A percentile compares a stretch with the other conserved stretches of the same genome.
These are phyloP conservation scores for Furnarius figulus DNA, from an alignment of 2,113 vertebrate genomes.

Conservation along the genomic window DNA sequence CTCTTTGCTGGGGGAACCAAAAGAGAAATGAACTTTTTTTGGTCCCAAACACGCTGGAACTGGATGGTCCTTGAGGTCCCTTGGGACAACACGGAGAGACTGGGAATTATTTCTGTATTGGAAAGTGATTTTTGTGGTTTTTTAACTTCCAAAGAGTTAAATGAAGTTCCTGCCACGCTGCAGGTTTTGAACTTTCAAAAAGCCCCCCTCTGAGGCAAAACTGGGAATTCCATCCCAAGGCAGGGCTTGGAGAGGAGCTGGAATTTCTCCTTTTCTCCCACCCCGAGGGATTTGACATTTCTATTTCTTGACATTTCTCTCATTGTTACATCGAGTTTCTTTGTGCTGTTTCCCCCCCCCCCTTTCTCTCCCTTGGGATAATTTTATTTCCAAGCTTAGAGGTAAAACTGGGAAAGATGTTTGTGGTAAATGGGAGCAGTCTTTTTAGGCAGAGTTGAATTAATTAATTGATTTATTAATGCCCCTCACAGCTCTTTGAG, in stretches of 20 bases:
- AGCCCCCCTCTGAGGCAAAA: no score
- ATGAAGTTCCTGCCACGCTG: no score
- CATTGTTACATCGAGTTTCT: conserved; percentile 44
- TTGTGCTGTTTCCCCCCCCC: conserved; percentile 2
- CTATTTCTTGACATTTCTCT: conserved; percentile 69
- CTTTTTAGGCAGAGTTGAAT: neutral
- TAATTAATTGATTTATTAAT: neutral
- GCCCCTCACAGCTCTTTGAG: neutral
- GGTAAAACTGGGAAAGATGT: conserved; percentile 36
- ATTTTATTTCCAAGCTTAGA: neutral
- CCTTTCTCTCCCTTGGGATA: neutral
- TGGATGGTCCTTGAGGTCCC: neutral
- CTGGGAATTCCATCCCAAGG: no score
- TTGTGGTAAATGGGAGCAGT: neutral
- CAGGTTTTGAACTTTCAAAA: no score
- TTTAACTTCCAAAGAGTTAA: no score
- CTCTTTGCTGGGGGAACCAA: no score
- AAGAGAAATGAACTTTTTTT: no score
- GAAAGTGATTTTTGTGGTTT: no score
- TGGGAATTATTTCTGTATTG: neutral
- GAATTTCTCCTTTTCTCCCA: neutral
- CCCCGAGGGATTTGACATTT: conserved; percentile 72
- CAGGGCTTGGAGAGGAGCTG: conserved; percentile 17
- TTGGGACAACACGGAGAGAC: neutral
- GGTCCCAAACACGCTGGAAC: neutral